Percentiles rank a stretch among this genome's conserved stretches.
phyloP scores from a whole-genome alignment of 1,140 invertebrate genomes.

The Drosophila funebris region DNA sequence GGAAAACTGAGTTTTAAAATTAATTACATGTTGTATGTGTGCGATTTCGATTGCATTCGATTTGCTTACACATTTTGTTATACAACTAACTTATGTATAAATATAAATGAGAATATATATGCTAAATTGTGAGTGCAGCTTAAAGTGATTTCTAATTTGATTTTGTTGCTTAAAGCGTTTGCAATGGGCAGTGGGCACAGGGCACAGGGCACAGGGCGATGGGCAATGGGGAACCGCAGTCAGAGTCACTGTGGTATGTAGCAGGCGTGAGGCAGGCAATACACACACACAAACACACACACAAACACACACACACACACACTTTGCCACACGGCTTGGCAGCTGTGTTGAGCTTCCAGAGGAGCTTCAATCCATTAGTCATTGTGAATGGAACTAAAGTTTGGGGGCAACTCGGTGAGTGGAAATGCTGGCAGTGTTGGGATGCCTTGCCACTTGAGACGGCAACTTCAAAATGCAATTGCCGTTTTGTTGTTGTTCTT shows the following conservation, averaged over 20 bases:
- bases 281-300: too few species aligned
- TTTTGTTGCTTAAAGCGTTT: background rate
- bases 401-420: background rate
- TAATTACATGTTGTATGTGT: constrained; percentile 5
- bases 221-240: too few species aligned
- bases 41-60: background rate
- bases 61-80: too few species aligned
- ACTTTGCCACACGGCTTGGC: background rate
- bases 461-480: constrained; percentile 76
- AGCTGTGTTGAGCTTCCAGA: background rate
- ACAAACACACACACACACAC: too few species aligned
- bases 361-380: constrained; percentile 11
- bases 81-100: too few species aligned
- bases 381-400: constrained; percentile 9
- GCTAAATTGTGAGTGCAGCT: background rate
- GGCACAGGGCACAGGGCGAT: too few species aligned
- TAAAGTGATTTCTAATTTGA: constrained; percentile 2
- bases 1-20: background rate
- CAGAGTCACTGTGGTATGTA: too few species aligned
- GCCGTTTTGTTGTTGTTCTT: constrained; percentile 29
- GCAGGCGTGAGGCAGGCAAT: too few species aligned
- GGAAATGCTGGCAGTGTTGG: constrained; percentile 31
- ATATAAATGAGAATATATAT: too few species aligned
- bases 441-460: constrained; percentile 69
- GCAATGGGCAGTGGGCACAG: too few species aligned